A percentile compares a stretch with the other conserved stretches of the same genome.
Evolutionary conservation across 2,113 vertebrate genomes (phyloP).

Genomic region (Bungarus multicinctus): DNA sequence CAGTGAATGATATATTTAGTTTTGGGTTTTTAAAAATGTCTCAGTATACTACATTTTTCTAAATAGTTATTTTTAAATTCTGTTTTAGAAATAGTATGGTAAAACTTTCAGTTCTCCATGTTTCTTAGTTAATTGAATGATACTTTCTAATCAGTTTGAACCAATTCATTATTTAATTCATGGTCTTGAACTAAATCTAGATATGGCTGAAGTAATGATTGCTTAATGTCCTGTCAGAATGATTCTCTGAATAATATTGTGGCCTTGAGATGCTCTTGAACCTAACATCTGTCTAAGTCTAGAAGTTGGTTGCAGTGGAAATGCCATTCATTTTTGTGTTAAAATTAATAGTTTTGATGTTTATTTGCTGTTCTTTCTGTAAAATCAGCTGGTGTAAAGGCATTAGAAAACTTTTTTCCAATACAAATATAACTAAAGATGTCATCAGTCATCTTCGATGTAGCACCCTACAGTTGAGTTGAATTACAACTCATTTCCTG

Average conservation of each 20-base stretch:
- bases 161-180: conserved; percentile 1
- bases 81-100: not conserved
- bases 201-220: not conserved
- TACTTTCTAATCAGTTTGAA: not conserved
- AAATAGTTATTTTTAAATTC: not conserved
- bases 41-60: not conserved
- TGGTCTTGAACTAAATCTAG: not conserved
- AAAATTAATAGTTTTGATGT: not conserved
- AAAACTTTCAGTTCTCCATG: not conserved
- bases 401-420: not conserved
- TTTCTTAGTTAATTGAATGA: not conserved
- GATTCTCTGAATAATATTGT: not conserved
- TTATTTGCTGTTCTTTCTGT: not conserved
- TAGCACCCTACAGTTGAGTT: not conserved
- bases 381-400: not conserved
- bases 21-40: not conserved
- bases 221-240: not conserved
- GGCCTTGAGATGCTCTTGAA: conserved; percentile 1
- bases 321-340: not conserved
- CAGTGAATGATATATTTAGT: not conserved
- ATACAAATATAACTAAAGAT: not conserved
- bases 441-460: not conserved
- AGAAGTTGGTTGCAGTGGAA: not conserved
- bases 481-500: not conserved
- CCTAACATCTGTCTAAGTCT: not conserved